Evolutionary conservation across 2,113 vertebrate species (phyloP), one percentile per base, ranked within the genome.

Genomic region (Amblyornis subalaris): DNA sequence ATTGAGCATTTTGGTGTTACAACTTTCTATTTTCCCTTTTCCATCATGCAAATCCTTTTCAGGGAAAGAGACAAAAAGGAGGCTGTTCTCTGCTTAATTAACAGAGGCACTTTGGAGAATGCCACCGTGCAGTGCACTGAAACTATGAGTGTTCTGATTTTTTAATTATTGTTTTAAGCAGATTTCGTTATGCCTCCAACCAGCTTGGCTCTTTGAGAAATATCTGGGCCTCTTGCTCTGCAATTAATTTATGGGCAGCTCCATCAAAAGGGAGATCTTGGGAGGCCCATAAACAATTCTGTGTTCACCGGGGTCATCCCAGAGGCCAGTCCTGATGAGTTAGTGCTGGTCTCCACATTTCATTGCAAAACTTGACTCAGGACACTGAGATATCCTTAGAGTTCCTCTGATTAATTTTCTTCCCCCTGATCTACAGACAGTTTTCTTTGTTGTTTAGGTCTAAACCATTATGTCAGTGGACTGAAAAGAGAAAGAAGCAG

Each of bases 341-440:
- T 70, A 57, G 16, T 29, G 21, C 15, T 73, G 57, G 10, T 73
- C n/a, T 44, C 7, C 48, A 7, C 5, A 5, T 58, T 28, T 70
- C 14, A 31, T 35, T 4, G 4, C 28, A 87, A 50, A 62, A 26
- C n/a, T 57, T 48, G 23, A 17, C 54, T 61, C 8, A 16, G 38
- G 42, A 48, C 54, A 61, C 13, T 31, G 69, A 88, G 31, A 28
- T 20, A 60, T 31, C 7, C 28, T 23, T 4, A 14, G n/a, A 4
- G 1, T 9, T 23, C 23, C 23, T 15, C 23, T 2, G 3, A 24
- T 44, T 33, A 0, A 3, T 28, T 36, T 31, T 16, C n/a, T 12
- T 1, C 1, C 18, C 10, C 61, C 42, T 5, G 0, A 16, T 35
- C 7, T 48, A 51, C n/a, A 57, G 64, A 28, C 12, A 74, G 8